Conservation (phyloP, 1,140 invertebrate species). For the Pogonognathellus flavescens region DNA sequence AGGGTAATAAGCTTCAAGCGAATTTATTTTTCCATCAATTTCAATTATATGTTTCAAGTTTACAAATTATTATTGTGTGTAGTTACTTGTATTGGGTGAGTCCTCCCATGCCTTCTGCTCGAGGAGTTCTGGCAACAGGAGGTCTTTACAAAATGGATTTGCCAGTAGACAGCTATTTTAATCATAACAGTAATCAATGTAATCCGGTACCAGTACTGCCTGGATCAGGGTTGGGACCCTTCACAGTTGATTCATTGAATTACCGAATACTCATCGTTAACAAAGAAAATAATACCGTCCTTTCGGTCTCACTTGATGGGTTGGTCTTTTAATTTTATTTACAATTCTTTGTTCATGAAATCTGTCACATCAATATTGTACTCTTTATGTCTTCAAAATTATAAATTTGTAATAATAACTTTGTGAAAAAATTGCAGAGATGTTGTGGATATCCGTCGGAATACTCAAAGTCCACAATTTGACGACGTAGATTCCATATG, state of each 20-base stretch:
- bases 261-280: slow-evolving; percentile 83
- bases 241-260: slow-evolving; percentile 84
- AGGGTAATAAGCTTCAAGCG: slow-evolving; percentile 74
- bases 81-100: slow-evolving; percentile 87
- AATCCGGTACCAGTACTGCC: slow-evolving; percentile 75
- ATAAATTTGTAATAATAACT: too few species aligned
- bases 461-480: slow-evolving; percentile 83
- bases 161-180: slow-evolving; percentile 79
- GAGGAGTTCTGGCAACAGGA: slow-evolving; percentile 69
- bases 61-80: not conserved
- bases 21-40: not conserved
- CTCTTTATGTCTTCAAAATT: too few species aligned
- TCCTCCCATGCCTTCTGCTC: slow-evolving; percentile 70
- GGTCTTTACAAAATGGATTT: slow-evolving; percentile 86
- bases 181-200: slow-evolving; percentile 68
- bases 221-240: slow-evolving; percentile 77
- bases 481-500: slow-evolving; percentile 82
- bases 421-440: too few species aligned
- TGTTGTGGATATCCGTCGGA: slow-evolving; percentile 79
- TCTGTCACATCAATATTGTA: too few species aligned
- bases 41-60: not conserved
- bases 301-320: slow-evolving; percentile 86
- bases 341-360: too few species aligned
- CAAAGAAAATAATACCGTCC: slow-evolving; percentile 81
- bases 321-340: slow-evolving; percentile 68